Evolutionary conservation across 2,113 vertebrate genomes (phyloP), one percentile per base, ranked within the genome.

Genomic region (Pampusana beccarii): DNA sequence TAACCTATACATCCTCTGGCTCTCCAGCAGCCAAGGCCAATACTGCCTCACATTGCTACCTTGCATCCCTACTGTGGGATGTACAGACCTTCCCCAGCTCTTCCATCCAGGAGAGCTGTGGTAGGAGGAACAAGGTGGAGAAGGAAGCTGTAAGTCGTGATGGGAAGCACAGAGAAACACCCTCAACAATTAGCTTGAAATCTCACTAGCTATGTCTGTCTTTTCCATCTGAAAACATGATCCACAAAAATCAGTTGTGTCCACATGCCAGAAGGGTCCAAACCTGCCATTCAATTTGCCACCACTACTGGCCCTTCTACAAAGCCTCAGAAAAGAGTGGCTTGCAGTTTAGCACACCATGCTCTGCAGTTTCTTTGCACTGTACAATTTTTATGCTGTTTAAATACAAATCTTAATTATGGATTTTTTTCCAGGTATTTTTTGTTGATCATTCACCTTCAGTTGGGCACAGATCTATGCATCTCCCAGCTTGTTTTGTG

Each of bases 321-420:
- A 75, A 74, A 69, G n/a, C 19, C 20, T 72, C 29, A 54, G 72
- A 61, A 61, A 94, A 51, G 9, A 50, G 28, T 12, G 25, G 15
- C 24, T 62, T 67, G 4, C 20, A 13, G 33, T 33, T 92, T 38
- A 60, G 33, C 40, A 69, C 0, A 0, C 38, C 40, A n/a, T 0
- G 1, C 4, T 56, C 29, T 69, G 34, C n/a, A 33, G 51, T 65
- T 80, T 86, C 46, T 80, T 91, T 71, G 16, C 16, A 42, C 29
- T 53, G 6, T 56, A 3, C 50, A 20, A 48, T 88, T 86, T 86
- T 73, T 65, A 34, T 88, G 36, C 26, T 53, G 29, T 83, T 81
- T 66, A 80, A 89, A 73, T 44, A 13, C 0, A 1, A 69, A 9
- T 33, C 33, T 73, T 72, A 75, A 21, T 46, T 16, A 36, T 16